Base-by-base conservation (phyloP, 2,113 vertebrate genomes). In the Nymphicus hollandicus region DNA sequence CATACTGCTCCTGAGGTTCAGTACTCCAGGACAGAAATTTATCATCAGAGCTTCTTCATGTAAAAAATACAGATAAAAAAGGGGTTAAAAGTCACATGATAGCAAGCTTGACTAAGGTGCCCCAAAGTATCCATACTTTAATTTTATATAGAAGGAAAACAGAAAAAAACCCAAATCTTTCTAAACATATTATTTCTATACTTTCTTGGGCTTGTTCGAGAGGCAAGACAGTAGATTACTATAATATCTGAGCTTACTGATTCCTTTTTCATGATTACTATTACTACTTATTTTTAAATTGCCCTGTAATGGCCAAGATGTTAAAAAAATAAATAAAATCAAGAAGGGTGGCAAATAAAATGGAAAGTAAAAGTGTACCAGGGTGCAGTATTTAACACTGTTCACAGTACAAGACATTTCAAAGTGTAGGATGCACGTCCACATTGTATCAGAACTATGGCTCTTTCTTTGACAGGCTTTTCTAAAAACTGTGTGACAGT, bases 401-500 rank as follows among this genome's bases (percentile, higher is more conserved):
- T 47, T 82, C 69, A 73, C 56, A 31, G 46, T 33, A 66, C 28
- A 56, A 82, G 96, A 44, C 41, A 69, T 91, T 91, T 96, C 61
- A n/a, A 91, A 87, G 47, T 29, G 17, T 11, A 47, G 35, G 9
- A 31, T 86, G 92, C 56, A 58, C 22, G 6, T 81, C 92, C 88
- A 92, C 69, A 25, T 28, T 56, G 63, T 27, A 61, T 47, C 93
- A 93, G 78, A 97, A 73, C 31, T 23, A 60, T 8, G 77, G 55
- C 85, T 86, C 52, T 70, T 70, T 90, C 78, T 73, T 65, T 95
- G 91, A 95, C 79, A 96, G 77, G 47, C 61, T 93, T 93, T 95
- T 86, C 95, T 86, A 80, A 95, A 96, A 96, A 55, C 76, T 56
- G 49, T 89, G 58, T 98, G 97, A 96, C 97, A 97, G 88, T 70